Evolutionary conservation across 2,113 vertebrate genomes (phyloP).

Genomic region (Nothoprocta pentlandii): DNA sequence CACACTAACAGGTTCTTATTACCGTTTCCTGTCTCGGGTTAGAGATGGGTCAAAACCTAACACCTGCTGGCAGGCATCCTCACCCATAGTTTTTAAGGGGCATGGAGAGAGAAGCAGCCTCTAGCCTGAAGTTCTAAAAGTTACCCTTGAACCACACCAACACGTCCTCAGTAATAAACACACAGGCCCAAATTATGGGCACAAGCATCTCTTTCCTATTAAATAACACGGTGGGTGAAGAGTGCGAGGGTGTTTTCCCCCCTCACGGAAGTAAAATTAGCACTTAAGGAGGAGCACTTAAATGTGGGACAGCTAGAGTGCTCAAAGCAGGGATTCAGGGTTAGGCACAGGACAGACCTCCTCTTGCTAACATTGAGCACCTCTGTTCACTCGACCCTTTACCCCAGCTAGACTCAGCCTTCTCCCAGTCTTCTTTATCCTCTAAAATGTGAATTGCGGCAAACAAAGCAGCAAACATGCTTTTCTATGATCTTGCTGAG

Average conservation of each 20-base stretch:
- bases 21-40: background rate
- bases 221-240: background rate
- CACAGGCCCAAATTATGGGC: accelerated
- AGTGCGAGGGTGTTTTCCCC: background rate
- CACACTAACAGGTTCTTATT: background rate
- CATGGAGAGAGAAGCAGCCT: background rate
- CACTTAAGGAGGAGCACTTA: background rate
- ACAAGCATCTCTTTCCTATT: background rate
- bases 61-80: accelerated
- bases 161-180: background rate
- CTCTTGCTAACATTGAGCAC: background rate
- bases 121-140: background rate
- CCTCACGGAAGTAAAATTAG: background rate
- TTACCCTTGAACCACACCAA: background rate
- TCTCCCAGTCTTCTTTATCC: background rate
- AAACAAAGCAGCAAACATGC: background rate
- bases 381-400: background rate
- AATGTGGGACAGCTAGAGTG: background rate
- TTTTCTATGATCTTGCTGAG: background rate
- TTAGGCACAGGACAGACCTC: background rate
- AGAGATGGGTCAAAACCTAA: background rate
- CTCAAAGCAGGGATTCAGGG: background rate
- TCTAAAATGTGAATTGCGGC: background rate
- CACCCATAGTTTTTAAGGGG: background rate
- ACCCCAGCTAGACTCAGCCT: background rate